Percentiles rank a stretch among this genome's conserved stretches.
Evolutionary conservation across 2,888 invertebrate genomes (phyloP).

Genomic region (Amorpha juglandis): DNA sequence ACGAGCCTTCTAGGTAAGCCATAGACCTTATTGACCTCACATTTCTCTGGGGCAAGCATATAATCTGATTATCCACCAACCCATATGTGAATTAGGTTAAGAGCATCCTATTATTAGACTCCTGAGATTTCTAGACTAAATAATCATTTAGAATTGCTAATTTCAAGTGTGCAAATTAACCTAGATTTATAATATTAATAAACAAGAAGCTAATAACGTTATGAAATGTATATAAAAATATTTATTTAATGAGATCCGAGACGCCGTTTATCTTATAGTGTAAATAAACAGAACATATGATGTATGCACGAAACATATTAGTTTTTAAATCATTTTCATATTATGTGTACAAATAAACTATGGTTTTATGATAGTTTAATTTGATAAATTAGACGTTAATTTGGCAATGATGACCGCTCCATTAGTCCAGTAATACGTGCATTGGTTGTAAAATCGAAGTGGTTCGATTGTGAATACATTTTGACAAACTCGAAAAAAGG

Average conservation of each 20-base stretch:
- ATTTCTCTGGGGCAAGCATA: no score
- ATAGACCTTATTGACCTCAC: no score
- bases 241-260: constrained; percentile 18
- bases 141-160: no score
- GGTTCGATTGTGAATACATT: no score
- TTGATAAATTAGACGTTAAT: background rate
- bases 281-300: constrained; percentile 3
- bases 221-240: constrained; percentile 9
- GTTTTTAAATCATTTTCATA: background rate
- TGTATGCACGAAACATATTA: background rate
- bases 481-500: no score
- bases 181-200: constrained; percentile 3
- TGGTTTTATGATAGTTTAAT: background rate
- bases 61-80: no score
- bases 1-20: no score
- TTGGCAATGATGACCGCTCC: background rate
- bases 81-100: no score
- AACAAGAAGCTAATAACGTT: background rate
- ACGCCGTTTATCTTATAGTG: background rate
- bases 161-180: background rate
- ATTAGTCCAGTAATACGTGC: no score
- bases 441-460: no score
- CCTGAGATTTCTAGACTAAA: no score
- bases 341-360: constrained; percentile 14
- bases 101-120: no score